A percentile compares a stretch with the other conserved stretches of the same genome.
phyloP scores from a whole-genome alignment of 2,113 vertebrate genomes.

The Xerus inauris region DNA sequence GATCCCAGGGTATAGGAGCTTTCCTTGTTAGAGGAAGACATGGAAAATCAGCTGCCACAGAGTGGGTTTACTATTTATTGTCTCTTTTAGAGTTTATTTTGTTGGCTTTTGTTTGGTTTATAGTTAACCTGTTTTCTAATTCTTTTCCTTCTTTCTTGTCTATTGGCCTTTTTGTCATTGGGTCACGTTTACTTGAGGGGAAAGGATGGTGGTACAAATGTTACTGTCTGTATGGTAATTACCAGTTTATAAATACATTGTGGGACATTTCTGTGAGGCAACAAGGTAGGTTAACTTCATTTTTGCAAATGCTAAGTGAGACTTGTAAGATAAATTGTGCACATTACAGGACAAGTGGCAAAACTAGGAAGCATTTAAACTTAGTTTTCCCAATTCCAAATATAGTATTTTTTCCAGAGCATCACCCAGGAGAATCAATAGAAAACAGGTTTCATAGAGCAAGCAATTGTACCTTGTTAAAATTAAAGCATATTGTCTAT shows the following conservation, averaged over 20 bases:
- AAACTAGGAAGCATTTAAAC: conserved; percentile 53
- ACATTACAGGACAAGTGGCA: conserved; percentile 49
- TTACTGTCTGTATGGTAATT: neutral
- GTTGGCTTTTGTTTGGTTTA: neutral
- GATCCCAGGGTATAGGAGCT: neutral
- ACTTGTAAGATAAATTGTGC: neutral
- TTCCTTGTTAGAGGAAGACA: conserved; percentile 18
- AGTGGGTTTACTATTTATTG: neutral
- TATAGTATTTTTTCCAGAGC: conserved; percentile 45
- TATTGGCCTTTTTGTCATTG: neutral
- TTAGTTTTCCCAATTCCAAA: conserved; percentile 53
- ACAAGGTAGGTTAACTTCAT: neutral
- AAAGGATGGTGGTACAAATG: neutral
- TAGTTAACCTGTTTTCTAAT: neutral
- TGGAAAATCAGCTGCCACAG: neutral
- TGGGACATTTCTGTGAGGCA: neutral
- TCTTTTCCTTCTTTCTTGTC: neutral
- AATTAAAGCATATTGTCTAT: conserved; percentile 54
- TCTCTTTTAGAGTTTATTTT: neutral
- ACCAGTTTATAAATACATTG: neutral
- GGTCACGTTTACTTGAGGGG: neutral
- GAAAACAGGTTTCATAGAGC: conserved; percentile 56
- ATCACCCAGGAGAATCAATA: conserved; percentile 51
- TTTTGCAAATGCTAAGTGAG: conserved; percentile 27
- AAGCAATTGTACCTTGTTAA: conserved; percentile 56